Conservation (phyloP, 2,113 vertebrate species). For the Peromyscus maniculatus region DNA sequence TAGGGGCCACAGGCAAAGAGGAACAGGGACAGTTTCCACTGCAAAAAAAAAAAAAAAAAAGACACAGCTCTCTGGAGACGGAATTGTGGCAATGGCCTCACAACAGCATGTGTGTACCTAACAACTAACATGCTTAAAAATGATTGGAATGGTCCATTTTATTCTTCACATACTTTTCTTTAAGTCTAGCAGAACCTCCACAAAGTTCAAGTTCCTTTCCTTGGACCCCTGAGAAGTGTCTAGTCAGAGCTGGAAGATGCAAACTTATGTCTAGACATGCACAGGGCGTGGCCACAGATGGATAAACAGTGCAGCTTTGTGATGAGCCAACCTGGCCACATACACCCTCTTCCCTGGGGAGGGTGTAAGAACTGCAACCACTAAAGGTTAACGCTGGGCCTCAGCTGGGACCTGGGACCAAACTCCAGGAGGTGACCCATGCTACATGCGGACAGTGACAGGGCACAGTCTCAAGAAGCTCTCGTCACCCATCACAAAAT, state of each 20-base stretch:
- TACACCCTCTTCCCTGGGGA: background rate
- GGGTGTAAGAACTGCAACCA: background rate
- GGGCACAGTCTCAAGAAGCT: background rate
- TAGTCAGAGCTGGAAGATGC: background rate
- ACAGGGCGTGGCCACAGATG: background rate
- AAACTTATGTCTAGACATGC: background rate
- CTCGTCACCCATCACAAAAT: background rate
- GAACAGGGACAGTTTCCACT: background rate
- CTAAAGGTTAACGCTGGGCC: background rate
- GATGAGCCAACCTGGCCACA: fast-evolving
- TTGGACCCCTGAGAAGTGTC: background rate
- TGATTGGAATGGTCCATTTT: background rate
- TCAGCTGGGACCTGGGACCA: background rate
- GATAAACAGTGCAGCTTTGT: background rate
- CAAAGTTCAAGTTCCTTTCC: background rate
- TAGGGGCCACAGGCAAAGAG: background rate
- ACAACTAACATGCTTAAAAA: background rate
- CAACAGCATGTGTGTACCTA: background rate
- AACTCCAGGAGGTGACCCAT: background rate
- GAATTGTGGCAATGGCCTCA: background rate
- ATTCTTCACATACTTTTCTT: background rate
- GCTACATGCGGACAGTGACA: background rate
- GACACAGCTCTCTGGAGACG: background rate
- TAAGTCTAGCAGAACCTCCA: background rate
- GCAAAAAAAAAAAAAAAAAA: background rate